A percentile compares a stretch with the other conserved stretches of the same genome.
These are phyloP conservation scores for Aradophagus sp. DNA, from an alignment of 1,140 invertebrate species.

Conservation along the genomic window DNA sequence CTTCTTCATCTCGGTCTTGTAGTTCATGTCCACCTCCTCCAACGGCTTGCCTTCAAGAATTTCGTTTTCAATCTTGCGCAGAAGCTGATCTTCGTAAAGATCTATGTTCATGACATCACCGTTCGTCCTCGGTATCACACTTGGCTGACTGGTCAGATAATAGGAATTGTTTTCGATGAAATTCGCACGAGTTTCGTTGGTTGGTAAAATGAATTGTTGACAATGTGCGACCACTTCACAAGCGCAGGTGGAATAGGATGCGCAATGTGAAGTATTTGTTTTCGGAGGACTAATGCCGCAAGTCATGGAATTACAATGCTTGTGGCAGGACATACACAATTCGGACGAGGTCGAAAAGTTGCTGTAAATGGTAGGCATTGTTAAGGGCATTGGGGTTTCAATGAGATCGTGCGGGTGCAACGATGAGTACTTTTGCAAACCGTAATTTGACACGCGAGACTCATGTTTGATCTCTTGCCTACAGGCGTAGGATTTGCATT, in stretches of 20 bases:
- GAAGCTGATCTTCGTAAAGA: conserved; percentile 62
- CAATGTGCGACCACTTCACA: conserved; percentile 67
- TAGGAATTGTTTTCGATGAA: conserved; percentile 63
- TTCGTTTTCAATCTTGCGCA: conserved; percentile 60
- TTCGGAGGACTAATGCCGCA: conserved; percentile 58
- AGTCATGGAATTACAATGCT: conserved; percentile 62
- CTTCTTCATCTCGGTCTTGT: conserved; percentile 49
- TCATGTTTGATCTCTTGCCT: conserved; percentile 65
- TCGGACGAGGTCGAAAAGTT: conserved; percentile 60
- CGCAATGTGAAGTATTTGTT: conserved; percentile 48
- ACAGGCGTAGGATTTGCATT: conserved; percentile 14
- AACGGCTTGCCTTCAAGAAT: conserved; percentile 52
- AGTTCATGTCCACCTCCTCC: conserved; percentile 48
- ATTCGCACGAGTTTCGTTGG: conserved; percentile 56
- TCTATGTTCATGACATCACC: conserved; percentile 53
- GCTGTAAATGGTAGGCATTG: conserved; percentile 54
- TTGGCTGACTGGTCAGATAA: conserved; percentile 60
- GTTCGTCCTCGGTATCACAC: conserved; percentile 57
- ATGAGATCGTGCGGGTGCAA: conserved; percentile 55
- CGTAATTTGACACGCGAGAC: conserved; percentile 55
- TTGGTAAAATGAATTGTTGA: conserved; percentile 63
- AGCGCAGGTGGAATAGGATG: conserved; percentile 60
- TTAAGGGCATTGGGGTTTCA: conserved; percentile 53
- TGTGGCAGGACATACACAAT: conserved; percentile 63
- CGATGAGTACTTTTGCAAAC: conserved; percentile 49